Evolutionary conservation across 1,140 invertebrate species (phyloP), one percentile per base, ranked within the genome.

Genomic region (Acromyrmex echinatior): DNA sequence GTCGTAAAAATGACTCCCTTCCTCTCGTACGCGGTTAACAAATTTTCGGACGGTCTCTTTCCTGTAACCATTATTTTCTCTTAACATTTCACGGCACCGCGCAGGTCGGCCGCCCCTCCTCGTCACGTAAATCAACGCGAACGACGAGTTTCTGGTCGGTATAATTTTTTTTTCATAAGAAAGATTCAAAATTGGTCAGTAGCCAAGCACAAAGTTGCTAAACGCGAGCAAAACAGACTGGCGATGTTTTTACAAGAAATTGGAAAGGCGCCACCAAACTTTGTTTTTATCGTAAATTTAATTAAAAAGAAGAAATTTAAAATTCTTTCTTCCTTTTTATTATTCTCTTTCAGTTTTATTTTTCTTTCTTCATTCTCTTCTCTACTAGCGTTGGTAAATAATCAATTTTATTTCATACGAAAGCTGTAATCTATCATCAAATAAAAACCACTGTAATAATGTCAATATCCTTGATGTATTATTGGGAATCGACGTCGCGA

Each of bases 1-100:
- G 85, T 81, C 65, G 77, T 89, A 86, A 91, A 89, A 91, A 86
- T 89, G 49, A 56, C 51, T 70, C 60, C 51, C 81, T 88, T 87
- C 76, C 86, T 86, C 86, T 51, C 71, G 25, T 31, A 51, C 62
- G 60, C 58, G 70, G 86, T 89, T 90, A 90, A 89, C 89, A 90
- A 91, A 91, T 91, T 90, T 89, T 86, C 85, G 79, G 82, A 70
- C 78, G 70, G 49, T 35, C 10, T 60, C 31, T 60, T 90, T 56
- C 78, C 86, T 76, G 28, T 28, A 35, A 86, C 80, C 86, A 87
- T 89, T 89, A 90, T 89, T 91, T 89, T 80, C 62, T 49, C 56
- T 89, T 74, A 73, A 14, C 39, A 78, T 21, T 74, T 86, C 53
- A 10, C 53, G 39, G 66, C 39, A 51, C 87, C 60, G 39, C 63